Evolutionary conservation across 1,140 invertebrate genomes (phyloP).

Genomic region (Drosophila dunni): DNA sequence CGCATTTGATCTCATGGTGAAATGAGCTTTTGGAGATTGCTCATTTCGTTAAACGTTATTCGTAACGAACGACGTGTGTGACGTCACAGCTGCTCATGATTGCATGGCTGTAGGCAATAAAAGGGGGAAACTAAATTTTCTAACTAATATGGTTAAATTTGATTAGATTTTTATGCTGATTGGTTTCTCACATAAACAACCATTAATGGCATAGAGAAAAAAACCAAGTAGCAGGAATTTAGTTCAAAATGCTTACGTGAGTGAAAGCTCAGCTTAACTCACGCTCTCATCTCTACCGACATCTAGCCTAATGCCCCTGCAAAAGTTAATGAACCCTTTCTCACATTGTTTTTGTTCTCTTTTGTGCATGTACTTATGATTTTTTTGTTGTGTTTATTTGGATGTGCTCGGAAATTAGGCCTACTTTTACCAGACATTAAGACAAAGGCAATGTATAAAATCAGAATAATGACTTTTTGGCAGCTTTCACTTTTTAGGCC

Average conservation of each 20-base stretch:
- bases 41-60: neutral
- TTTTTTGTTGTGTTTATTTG: conserved; percentile 21
- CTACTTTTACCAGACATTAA: conserved; percentile 52
- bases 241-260: neutral
- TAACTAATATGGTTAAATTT: conserved; percentile 11
- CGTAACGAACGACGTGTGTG: conserved; percentile 1
- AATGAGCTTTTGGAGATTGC: neutral
- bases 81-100: conserved; percentile 16
- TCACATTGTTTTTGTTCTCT: neutral
- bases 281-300: conserved; percentile 23
- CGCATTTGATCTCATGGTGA: conserved; percentile 2
- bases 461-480: conserved; percentile 64
- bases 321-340: conserved; percentile 40
- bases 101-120: conserved; percentile 21
- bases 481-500: conserved; percentile 68
- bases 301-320: conserved; percentile 4
- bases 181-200: neutral
- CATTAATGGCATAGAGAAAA: neutral
- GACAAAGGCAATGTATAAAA: conserved; percentile 12
- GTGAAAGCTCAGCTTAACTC: conserved; percentile 12
- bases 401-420: conserved; percentile 43
- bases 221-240: too few relatives aligned
- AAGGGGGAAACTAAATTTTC: conserved; percentile 2
- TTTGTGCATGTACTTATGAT: conserved; percentile 5
- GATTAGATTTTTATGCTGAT: conserved; percentile 17